Evolutionary conservation across 1,140 invertebrate species (phyloP), one percentile per base, ranked within the genome.

Genomic region (Drosophila paulistorum): DNA sequence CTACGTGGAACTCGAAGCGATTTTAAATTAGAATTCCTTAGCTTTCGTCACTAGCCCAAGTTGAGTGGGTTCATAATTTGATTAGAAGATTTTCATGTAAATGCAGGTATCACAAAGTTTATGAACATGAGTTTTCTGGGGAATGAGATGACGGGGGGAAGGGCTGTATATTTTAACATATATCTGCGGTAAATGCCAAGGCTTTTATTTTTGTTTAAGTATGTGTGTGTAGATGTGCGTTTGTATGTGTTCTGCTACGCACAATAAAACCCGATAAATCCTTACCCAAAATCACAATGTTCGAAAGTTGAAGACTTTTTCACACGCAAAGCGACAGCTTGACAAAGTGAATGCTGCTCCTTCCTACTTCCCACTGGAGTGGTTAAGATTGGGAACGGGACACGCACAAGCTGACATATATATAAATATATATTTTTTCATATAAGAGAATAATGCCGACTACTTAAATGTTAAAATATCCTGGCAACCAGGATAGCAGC

Each of bases 251-350:
- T 59, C 3, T 74, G 84, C 65, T 84, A 89, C 84, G 80, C 84
- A 84, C 84, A 89, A 89, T 89, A 89, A 89, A 87, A 80, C 77
- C 84, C 79, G 71, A 80, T 84, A 87, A 87, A 87, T 87, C 84
- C 83, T 48, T 74, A 74, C 7, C 63, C 35, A 71, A 80, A 89
- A 89, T 89, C 84, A 89, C 77, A 87, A 79, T 79, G 77, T 79
- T 72, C 71, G 37, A 79, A 71, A 80, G 68, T 87, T 89, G 77
- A 87, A 79, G 83, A 83, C 77, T 77, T 79, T 82, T 83, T 87
- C 71, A 78, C 84, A 87, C 84, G 84, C 83, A 86, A 70, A 68
- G 65, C 59, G 77, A 68, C 70, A 68, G 65, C 74, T 65, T 71
- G 70, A n/a, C 33, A 51, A 51, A 51, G 45, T 51, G 45, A 51